These are phyloP conservation scores for Archaeoteleia sp. DNA, from an alignment of 2,888 invertebrate genomes.

Conservation along the genomic window DNA sequence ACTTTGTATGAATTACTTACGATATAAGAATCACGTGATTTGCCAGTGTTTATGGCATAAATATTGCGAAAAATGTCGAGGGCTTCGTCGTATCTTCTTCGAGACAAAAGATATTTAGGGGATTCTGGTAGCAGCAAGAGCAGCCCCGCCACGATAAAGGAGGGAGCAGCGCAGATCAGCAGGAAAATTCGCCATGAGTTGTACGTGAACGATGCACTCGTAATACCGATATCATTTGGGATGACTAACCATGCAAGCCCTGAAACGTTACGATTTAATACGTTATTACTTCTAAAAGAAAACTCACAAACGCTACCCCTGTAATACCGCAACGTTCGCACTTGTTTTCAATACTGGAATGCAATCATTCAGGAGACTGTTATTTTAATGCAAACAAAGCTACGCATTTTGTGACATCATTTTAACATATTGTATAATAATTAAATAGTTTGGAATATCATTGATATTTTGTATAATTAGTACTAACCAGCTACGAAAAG, in stretches of 20 bases:
- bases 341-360: no score
- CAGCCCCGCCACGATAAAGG: slow-evolving; percentile 89
- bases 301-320: slow-evolving; percentile 1
- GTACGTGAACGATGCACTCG: slow-evolving; percentile 83
- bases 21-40: slow-evolving; percentile 84
- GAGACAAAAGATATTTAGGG: slow-evolving; percentile 89
- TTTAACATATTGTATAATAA: no score
- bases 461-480: no score
- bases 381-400: no score
- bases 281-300: background rate
- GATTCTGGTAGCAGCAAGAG: slow-evolving; percentile 92
- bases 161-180: slow-evolving; percentile 90
- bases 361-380: no score
- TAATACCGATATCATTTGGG: slow-evolving; percentile 80
- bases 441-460: no score
- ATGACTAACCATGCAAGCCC: slow-evolving; percentile 79
- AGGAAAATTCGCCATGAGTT: slow-evolving; percentile 96
- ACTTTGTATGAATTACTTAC: slow-evolving; percentile 76
- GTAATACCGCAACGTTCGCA: no score
- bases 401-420: no score
- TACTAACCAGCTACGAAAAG: slow-evolving; percentile 89
- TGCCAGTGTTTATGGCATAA: slow-evolving; percentile 88
- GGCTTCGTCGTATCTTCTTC: slow-evolving; percentile 87
- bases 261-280: slow-evolving; percentile 55
- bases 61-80: slow-evolving; percentile 88